Evolutionary conservation across 2,797 vertebrate genomes (phyloP).

Genomic region (Melanogrammus aeglefinus): DNA sequence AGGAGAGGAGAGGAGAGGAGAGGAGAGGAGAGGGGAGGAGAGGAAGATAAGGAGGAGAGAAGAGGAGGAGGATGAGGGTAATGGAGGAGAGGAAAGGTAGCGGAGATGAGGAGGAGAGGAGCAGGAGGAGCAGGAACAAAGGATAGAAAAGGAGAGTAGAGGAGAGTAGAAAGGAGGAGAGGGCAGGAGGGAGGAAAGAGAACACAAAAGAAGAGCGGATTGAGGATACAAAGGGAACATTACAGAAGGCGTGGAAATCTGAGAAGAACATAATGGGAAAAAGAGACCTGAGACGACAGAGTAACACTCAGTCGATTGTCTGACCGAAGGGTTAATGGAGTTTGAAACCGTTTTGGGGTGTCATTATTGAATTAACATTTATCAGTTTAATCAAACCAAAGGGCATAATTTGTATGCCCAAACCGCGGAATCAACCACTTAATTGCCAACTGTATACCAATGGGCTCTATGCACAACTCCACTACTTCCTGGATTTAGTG

Average conservation of each 20-base stretch:
- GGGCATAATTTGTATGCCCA: neutral
- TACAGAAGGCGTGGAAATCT: neutral
- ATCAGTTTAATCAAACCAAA: neutral
- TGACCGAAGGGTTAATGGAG: neutral
- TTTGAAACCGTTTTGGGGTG: neutral
- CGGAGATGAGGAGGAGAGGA: conserved; percentile 8
- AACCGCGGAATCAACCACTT: neutral
- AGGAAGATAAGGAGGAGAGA: too few species aligned
- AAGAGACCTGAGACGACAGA: neutral
- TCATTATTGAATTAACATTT: conserved; percentile 1
- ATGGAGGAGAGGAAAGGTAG: conserved; percentile 5
- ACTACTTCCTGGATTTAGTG: too few species aligned
- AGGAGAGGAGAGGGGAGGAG: neutral
- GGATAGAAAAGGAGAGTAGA: neutral
- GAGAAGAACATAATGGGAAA: neutral
- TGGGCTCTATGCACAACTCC: too few species aligned
- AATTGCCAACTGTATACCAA: neutral
- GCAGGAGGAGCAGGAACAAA: neutral
- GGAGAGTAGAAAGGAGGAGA: neutral
- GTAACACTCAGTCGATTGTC: neutral
- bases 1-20: conserved; percentile 1
- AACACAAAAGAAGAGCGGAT: neutral
- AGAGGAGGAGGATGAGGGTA: too few species aligned
- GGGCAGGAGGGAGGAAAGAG: neutral
- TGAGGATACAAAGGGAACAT: neutral